phyloP scores from a whole-genome alignment of 2,888 invertebrate genomes.

The Apodemia mormo region DNA sequence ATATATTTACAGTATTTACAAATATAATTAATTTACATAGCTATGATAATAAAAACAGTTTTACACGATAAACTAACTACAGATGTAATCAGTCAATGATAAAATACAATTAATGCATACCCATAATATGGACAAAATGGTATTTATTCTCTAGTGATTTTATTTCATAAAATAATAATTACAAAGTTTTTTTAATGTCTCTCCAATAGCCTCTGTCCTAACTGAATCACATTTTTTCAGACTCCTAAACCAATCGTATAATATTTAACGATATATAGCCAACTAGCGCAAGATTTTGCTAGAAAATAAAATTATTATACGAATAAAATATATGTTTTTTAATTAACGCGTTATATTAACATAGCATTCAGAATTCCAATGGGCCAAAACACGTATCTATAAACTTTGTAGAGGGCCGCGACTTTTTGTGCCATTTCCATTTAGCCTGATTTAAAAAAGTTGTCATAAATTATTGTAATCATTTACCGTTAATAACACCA shows the following conservation, averaged over 20 bases:
- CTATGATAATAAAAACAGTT: conserved; percentile 16
- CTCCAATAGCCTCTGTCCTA: conserved; percentile 1
- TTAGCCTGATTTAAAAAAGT: too few relatives aligned
- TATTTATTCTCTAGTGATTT: conserved; percentile 1
- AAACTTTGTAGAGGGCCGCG: neutral
- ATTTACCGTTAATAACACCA: neutral
- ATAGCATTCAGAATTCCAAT: too few relatives aligned
- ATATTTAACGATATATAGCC: too few relatives aligned
- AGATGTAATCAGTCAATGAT: conserved; percentile 26
- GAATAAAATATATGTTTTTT: neutral
- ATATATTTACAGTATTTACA: conserved; percentile 25
- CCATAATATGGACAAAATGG: neutral
- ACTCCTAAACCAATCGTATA: neutral
- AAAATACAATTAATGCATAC: conserved; percentile 20
- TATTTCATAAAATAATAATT: neutral
- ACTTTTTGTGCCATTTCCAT: neutral
- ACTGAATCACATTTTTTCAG: neutral
- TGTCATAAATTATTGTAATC: neutral
- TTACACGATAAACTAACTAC: conserved; percentile 15
- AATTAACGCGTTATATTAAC: neutral
- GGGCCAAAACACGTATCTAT: neutral
- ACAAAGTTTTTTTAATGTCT: neutral
- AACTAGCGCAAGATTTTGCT: neutral
- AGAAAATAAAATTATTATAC: neutral
- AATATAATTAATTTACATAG: conserved; percentile 22